Evolutionary conservation across 2,888 invertebrate species (phyloP), one percentile per base, ranked within the genome.

Genomic region (Lasioglossum villosulum): DNA sequence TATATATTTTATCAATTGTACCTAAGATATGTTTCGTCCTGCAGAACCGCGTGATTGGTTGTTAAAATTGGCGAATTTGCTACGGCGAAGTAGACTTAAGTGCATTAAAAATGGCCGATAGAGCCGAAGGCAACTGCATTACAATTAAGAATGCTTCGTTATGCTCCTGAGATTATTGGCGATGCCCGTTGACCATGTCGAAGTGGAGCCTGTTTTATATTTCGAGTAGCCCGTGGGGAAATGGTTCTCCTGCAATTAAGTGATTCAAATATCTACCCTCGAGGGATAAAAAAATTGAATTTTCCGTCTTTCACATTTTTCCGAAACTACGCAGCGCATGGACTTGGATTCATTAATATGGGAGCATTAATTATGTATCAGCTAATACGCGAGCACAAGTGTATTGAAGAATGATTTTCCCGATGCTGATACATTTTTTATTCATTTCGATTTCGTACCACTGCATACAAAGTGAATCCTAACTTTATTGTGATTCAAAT

Each of bases 71-170:
- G 73, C 42, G 84, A 89, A 87, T 90, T 88, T 88, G 37, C 68
- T 79, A 89, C 84, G 86, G 82, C 75, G 77, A 82, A 86, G 56
- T 78, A 79, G 76, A 86, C 88, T 87, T 90, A 91, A 92, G 91
- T 89, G 83, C 89, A 91, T 92, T 92, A 93, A 91, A 91, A 92
- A 89, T 91, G 91, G 91, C 90, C 91, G 89, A 88, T 86, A 88
- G 86, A 86, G 91, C 90, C 89, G 90, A 88, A 87, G 82, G 88
- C 86, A 91, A 92, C 83, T 83, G 91, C 91, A 93, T 93, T 92
- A 91, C 90, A 89, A 92, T 93, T 92, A 92, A 90, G 91, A 90
- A 93, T 90, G 93, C 92, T 91, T 93, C 93, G 92, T 93, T 93
- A 92, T 91, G 88, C 88, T 83, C n/a, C 34, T 83, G 82, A 89